Evolutionary conservation across 1,140 invertebrate species (phyloP).

Genomic region (Branchinecta lindahli): DNA sequence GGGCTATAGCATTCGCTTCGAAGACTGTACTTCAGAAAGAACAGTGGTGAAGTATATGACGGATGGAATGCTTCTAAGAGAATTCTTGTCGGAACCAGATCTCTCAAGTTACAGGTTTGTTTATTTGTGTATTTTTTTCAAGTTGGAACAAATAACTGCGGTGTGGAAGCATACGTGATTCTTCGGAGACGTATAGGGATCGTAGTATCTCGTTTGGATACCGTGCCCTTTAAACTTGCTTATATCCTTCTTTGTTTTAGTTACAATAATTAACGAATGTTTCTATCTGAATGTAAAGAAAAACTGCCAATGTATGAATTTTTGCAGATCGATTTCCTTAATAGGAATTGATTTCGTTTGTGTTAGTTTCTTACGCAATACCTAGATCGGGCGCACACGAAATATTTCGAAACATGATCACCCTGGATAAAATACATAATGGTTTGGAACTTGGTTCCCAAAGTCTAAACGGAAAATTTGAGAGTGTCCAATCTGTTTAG

Average conservation of each 20-base stretch:
- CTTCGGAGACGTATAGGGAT: neutral
- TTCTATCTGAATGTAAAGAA: too few species aligned
- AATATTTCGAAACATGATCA: too few species aligned
- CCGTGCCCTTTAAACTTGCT: neutral
- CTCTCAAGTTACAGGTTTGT: slow-evolving; percentile 59
- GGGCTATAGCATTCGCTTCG: slow-evolving; percentile 61
- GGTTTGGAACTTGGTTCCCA: too few species aligned
- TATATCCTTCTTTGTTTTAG: neutral
- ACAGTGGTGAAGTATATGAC: slow-evolving; percentile 98
- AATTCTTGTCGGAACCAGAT: slow-evolving; percentile 95
- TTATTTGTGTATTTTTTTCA: slow-evolving; percentile 17
- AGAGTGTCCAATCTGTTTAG: too few species aligned
- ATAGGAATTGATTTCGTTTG: neutral
- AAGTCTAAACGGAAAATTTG: too few species aligned
- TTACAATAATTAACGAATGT: too few species aligned
- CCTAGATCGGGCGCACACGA: too few species aligned
- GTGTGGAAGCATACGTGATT: too few species aligned
- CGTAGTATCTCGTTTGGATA: neutral
- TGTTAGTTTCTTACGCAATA: too few species aligned
- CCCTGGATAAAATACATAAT: too few species aligned
- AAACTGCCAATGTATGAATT: neutral
- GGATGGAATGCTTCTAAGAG: slow-evolving; percentile 91
- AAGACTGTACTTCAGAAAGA: slow-evolving; percentile 57
- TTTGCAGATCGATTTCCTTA: neutral
- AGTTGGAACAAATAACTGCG: too few species aligned